Evolutionary conservation across 2,888 invertebrate genomes (phyloP), one percentile per base, ranked within the genome.

Genomic region (Gandaritis pyraliata): DNA sequence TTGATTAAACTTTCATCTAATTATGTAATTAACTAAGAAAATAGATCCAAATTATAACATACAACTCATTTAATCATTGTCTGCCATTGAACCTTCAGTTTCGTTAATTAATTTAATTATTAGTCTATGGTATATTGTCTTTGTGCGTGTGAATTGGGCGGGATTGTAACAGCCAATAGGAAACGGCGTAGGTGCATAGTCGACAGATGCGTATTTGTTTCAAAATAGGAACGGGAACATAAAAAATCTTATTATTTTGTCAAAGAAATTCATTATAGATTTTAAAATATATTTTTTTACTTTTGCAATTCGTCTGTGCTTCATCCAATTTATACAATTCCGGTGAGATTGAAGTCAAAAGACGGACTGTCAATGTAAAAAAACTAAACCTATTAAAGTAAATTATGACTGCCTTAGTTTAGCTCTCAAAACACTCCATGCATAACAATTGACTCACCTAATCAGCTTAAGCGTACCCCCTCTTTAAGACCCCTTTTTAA

Each of bases 61-160:
- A 52, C 59, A 52, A 45, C 29, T 59, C 52, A 59, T 59, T 63
- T 57, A 64, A 64, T 64, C 53, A 63, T 45, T 29, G 30, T 46
- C 58, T 59, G 48, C 52, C 45, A 46, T 64, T 52, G 18, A 16
- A 38, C 30, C 36, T 47, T 43, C 36, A 43, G 48, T 30, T 64
- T 64, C 38, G 33, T 59, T 64, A 57, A 64, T 64, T 59, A 64
- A 59, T 48, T 63, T 64, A 64, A 64, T 64, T 59, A 59, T 53
- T 43, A 51, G 54, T 59, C 23, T 50, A 30, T 41, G 48, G 51
- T 47, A 52, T 55, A 64, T 64, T 64, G 58, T 64, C 39, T 53
- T 33, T 64, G 59, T 52, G 71, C 74, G 66, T 75, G 75, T 73
- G 77, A 81, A 82, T 82, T 78, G 86, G 83, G 77, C 73, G 73